A percentile compares a stretch with the other conserved stretches of the same genome.
Conservation (phyloP, 2,888 invertebrate genomes). For the Gonocerus acuteangulatus region DNA sequence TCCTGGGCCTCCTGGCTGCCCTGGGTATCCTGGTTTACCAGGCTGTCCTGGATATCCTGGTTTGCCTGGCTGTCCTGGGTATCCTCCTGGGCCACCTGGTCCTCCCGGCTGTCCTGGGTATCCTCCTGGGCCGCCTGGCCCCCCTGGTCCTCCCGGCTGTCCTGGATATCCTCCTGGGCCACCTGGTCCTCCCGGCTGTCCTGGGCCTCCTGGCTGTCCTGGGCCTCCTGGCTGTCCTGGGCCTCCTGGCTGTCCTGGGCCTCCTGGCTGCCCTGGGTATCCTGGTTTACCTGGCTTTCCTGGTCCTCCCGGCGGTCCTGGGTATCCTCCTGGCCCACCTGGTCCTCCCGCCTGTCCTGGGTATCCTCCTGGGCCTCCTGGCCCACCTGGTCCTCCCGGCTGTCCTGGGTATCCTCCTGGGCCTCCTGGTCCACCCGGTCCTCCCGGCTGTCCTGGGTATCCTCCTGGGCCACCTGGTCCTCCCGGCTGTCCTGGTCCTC, state of each 20-base stretch:
- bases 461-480: conserved; percentile 32
- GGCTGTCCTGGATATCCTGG: conserved; percentile 37
- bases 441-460: conserved; percentile 37
- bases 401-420: conserved; percentile 32
- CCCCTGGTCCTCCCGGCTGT: conserved; percentile 36
- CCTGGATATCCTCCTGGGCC: conserved; percentile 31
- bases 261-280: conserved; percentile 34
- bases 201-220: conserved; percentile 34
- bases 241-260: neutral
- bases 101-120: conserved; percentile 38
- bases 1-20: conserved; percentile 26
- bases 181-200: conserved; percentile 31
- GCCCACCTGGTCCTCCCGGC: conserved; percentile 30
- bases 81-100: conserved; percentile 40
- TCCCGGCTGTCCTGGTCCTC: conserved; percentile 27
- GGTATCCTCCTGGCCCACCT: conserved; percentile 35
- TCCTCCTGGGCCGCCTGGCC: conserved; percentile 20
- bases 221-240: conserved; percentile 33
- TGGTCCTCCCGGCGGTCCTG: conserved; percentile 24
- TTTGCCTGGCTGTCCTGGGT: conserved; percentile 37
- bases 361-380: conserved; percentile 35
- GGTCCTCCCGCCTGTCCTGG: conserved; percentile 29
- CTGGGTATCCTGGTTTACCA: conserved; percentile 41
- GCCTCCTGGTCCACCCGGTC: conserved; percentile 37
- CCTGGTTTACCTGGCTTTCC: conserved; percentile 29